These are phyloP conservation scores for Abrostola tripartita DNA, from an alignment of 2,888 invertebrate species.

Conservation along the genomic window DNA sequence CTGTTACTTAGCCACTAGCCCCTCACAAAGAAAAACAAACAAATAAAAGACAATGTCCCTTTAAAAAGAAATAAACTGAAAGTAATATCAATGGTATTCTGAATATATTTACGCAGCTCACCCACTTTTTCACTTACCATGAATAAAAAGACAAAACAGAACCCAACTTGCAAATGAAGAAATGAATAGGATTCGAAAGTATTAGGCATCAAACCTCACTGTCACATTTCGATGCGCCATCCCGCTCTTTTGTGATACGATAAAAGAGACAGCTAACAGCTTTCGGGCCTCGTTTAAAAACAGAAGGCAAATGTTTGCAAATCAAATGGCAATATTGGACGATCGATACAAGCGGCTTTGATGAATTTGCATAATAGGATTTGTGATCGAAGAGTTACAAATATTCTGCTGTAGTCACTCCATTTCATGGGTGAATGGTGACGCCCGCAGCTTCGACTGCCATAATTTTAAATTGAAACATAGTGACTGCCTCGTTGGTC, in stretches of 20 bases:
- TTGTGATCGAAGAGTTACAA: constrained; percentile 56
- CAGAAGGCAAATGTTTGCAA: constrained; percentile 83
- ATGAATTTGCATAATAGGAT: constrained; percentile 86
- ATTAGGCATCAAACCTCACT: constrained; percentile 26
- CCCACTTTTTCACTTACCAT: constrained; percentile 13
- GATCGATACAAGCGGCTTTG: constrained; percentile 83
- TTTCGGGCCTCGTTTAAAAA: constrained; percentile 70
- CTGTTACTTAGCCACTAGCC: background rate
- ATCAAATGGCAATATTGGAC: constrained; percentile 84
- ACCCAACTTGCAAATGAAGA: constrained; percentile 37
- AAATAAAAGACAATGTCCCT: background rate
- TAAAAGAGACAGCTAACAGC: constrained; percentile 35
- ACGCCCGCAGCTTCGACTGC: background rate
- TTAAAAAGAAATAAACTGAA: background rate
- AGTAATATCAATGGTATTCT: background rate
- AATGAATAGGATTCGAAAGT: constrained; percentile 24
- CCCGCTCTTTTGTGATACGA: constrained; percentile 17
- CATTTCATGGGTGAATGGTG: background rate
- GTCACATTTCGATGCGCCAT: constrained; percentile 21
- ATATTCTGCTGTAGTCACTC: constrained; percentile 29
- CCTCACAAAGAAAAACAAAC: background rate
- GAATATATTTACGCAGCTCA: background rate
- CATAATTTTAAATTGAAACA: too few species aligned
- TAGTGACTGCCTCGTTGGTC: too few species aligned
- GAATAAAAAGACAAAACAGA: constrained; percentile 23